phyloP scores from a whole-genome alignment of 2,113 vertebrate species.

The Mormyrus lacerda region DNA sequence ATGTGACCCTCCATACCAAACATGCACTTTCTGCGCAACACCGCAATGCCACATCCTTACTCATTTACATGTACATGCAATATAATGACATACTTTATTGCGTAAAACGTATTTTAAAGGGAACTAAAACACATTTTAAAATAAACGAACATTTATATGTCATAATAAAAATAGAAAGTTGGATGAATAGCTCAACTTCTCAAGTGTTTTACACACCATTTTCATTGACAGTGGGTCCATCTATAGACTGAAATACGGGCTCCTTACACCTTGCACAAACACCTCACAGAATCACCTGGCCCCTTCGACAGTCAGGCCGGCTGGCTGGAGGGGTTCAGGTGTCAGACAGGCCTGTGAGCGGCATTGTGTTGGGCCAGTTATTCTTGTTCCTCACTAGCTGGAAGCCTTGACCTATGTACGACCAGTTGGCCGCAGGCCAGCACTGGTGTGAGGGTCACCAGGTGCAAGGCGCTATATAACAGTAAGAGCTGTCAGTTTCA shows the following conservation, averaged over 20 bases:
- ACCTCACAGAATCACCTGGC: neutral
- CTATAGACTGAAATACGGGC: neutral
- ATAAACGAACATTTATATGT: neutral
- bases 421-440: neutral
- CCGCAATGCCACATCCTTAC: no score
- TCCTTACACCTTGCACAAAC: neutral
- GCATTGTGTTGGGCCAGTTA: conserved; percentile 38
- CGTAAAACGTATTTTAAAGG: neutral
- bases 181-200: neutral
- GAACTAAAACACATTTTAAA: neutral
- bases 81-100: neutral
- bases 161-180: neutral
- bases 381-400: conserved; percentile 39
- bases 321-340: conserved; percentile 27
- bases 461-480: neutral
- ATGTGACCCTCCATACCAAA: neutral
- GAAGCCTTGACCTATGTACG: conserved; percentile 24
- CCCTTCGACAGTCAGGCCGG: neutral
- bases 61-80: neutral
- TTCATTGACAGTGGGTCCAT: neutral
- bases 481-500: neutral
- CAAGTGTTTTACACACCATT: neutral
- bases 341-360: conserved; percentile 17
- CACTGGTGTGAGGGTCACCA: neutral
- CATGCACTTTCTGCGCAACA: no score